Percentiles rank a stretch among this genome's conserved stretches.
phyloP scores from a whole-genome alignment of 2,888 invertebrate species.

The Acrobeloides nanus region DNA sequence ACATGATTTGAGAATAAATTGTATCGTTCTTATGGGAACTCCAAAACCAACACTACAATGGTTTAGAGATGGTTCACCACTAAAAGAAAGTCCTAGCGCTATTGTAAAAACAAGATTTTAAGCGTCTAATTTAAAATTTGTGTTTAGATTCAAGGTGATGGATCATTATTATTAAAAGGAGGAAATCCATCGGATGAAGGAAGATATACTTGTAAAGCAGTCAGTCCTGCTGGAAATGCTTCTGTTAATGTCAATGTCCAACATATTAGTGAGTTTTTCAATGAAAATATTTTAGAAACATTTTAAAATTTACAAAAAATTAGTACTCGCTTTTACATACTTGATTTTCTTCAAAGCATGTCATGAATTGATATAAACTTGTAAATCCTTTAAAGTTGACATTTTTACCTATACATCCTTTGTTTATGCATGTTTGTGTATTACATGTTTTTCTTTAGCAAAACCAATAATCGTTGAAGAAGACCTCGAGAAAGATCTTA shows the following conservation, averaged over 20 bases:
- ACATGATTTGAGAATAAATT: conserved; percentile 54
- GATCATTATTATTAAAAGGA: conserved; percentile 35
- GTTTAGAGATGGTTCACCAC: conserved; percentile 52
- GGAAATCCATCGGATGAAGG: conserved; percentile 55
- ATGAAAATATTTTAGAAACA: not conserved
- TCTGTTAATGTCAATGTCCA: conserved; percentile 56
- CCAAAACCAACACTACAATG: conserved; percentile 55
- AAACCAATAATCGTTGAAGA: conserved; percentile 34
- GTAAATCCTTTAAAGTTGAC: not conserved
- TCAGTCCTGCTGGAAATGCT: conserved; percentile 62
- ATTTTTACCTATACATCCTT: conserved; percentile 14
- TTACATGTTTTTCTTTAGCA: conserved; percentile 34
- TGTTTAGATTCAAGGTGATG: conserved; percentile 18
- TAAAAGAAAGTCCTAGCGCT: conserved; percentile 30
- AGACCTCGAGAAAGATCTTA: conserved; percentile 10
- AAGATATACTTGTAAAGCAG: conserved; percentile 61
- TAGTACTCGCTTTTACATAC: no score
- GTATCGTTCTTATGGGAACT: conserved; percentile 56
- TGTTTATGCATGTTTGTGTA: conserved; percentile 26
- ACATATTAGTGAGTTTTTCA: conserved; percentile 55
- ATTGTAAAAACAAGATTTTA: conserved; percentile 19
- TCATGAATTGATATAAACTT: not conserved
- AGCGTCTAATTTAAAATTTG: not conserved
- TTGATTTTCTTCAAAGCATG: not conserved
- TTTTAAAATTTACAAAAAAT: no score